phyloP scores from a whole-genome alignment of 2,888 invertebrate species.

The Thymelicus acteon region DNA sequence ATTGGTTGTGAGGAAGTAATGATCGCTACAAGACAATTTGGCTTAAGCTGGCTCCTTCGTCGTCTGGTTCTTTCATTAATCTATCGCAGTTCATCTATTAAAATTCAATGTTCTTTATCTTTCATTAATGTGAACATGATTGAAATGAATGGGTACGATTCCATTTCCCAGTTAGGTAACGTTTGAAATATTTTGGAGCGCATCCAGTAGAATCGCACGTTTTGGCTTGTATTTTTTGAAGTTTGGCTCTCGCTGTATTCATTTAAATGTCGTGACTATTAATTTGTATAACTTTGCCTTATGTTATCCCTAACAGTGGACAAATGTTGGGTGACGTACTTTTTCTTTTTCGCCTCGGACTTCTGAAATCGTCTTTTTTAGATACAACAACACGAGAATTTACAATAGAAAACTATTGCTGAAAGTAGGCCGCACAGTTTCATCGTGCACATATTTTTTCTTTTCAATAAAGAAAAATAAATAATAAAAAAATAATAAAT shows the following conservation, averaged over 20 bases:
- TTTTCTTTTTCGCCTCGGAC: background rate
- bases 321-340: background rate
- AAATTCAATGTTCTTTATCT: no score
- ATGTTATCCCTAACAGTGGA: background rate
- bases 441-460: background rate
- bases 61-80: no score
- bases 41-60: no score
- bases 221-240: conserved; percentile 16
- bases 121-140: no score
- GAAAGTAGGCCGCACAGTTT: background rate
- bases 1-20: background rate
- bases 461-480: background rate
- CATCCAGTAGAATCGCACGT: conserved; percentile 17
- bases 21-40: background rate
- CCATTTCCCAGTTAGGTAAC: background rate
- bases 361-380: conserved; percentile 1
- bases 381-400: background rate
- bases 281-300: background rate
- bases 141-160: background rate
- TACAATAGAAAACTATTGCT: background rate
- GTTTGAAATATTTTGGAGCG: conserved; percentile 14
- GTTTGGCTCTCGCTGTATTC: background rate
- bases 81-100: no score
- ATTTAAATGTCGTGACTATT: background rate
- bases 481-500: background rate